These are phyloP conservation scores for Drosophila limbata DNA, from an alignment of 2,888 invertebrate species.

Conservation along the genomic window DNA sequence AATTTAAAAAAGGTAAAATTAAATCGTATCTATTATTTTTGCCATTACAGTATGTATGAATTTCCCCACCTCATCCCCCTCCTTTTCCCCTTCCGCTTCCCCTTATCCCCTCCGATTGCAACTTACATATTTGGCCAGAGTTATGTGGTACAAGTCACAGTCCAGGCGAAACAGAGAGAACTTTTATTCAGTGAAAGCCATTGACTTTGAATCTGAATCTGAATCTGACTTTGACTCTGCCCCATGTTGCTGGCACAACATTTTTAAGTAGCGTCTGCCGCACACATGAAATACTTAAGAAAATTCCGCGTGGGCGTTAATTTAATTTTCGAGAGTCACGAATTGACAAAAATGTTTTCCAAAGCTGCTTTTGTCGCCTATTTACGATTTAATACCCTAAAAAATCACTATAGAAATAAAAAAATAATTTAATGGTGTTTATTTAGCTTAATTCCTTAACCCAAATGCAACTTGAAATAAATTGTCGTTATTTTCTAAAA, in stretches of 20 bases:
- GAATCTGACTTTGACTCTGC: not conserved
- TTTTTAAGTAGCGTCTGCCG: conserved; percentile 35
- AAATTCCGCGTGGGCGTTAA: conserved; percentile 65
- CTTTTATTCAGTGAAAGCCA: conserved; percentile 39
- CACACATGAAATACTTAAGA: conserved; percentile 34
- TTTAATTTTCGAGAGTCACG: conserved; percentile 53
- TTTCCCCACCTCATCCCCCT: too few species aligned
- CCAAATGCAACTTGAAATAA: too few species aligned
- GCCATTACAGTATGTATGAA: too few species aligned
- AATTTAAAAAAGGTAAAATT: too few species aligned
- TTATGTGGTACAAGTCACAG: conserved; percentile 51
- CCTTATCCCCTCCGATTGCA: not conserved
- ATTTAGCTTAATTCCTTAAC: too few species aligned
- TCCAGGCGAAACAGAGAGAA: conserved; percentile 34
- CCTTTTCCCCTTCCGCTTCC: too few species aligned
- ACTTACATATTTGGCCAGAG: conserved; percentile 58
- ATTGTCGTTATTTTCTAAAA: too few species aligned
- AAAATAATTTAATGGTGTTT: not conserved
- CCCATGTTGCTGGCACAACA: conserved; percentile 12
- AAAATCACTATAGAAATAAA: not conserved
- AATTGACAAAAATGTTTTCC: conserved; percentile 27
- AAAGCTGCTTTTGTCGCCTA: conserved; percentile 10
- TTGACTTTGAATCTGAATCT: conserved; percentile 1
- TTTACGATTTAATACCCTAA: conserved; percentile 15
- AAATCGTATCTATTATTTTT: too few species aligned